Conservation (phyloP, 2,888 invertebrate species). For the Piscicola geometra region DNA sequence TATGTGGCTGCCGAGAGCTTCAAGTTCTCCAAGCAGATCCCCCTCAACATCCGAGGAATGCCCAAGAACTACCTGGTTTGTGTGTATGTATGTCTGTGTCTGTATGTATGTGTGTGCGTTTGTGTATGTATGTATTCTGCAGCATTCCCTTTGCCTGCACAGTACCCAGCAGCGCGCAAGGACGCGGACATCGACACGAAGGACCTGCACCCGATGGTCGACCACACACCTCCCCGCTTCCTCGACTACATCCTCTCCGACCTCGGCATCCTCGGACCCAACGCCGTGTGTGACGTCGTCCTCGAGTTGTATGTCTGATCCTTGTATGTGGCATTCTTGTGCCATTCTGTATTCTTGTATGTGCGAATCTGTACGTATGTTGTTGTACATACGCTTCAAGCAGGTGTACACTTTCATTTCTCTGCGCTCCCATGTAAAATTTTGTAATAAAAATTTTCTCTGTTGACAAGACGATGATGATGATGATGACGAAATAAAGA, state of each 20-base stretch:
- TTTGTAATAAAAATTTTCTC: too few species aligned
- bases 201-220: slow-evolving; percentile 85
- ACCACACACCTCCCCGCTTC: slow-evolving; percentile 91
- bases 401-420: slow-evolving; percentile 59
- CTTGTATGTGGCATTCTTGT: too few species aligned
- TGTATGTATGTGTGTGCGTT: not conserved
- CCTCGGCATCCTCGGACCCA: slow-evolving; percentile 84
- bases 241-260: slow-evolving; percentile 90
- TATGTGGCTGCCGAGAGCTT: slow-evolving; percentile 95
- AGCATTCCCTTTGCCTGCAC: too few species aligned
- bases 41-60: slow-evolving; percentile 83
- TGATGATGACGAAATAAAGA: too few species aligned
- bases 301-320: not conserved
- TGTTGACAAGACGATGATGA: too few species aligned
- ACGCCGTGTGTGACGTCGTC: slow-evolving; percentile 15
- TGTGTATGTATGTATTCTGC: not conserved
- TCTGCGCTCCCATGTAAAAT: too few species aligned
- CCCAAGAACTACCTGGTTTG: slow-evolving; percentile 69
- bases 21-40: slow-evolving; percentile 89
- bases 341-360: not conserved
- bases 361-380: not conserved
- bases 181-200: too few species aligned
- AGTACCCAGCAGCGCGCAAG: too few species aligned
- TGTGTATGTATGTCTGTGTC: not conserved
- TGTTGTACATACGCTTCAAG: not conserved